Conservation (phyloP, 1,140 invertebrate species). For the Ceratitis capitata region DNA sequence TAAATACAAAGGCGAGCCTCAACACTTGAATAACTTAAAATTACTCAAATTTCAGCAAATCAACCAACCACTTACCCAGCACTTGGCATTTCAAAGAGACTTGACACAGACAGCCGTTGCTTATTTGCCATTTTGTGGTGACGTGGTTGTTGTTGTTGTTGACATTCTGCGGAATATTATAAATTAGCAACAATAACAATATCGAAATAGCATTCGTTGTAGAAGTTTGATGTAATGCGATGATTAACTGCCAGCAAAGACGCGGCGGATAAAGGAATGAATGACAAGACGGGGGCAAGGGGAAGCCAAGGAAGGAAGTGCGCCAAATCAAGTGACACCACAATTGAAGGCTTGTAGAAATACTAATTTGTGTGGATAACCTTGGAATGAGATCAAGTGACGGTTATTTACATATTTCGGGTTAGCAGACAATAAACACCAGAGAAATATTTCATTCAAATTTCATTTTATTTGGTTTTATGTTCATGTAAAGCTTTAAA, state of each 20-base stretch:
- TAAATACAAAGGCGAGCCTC: not conserved
- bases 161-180: not conserved
- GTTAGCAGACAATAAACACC: no score
- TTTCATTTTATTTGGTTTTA: no score
- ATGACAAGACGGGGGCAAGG: not conserved
- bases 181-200: not conserved
- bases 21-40: not conserved
- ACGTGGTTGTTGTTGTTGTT: not conserved
- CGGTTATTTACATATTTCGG: no score
- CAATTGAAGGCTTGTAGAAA: not conserved
- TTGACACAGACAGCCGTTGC: no score
- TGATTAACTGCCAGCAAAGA: not conserved
- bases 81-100: not conserved
- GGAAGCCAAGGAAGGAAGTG: not conserved
- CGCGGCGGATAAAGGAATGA: not conserved
- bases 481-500: no score
- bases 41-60: not conserved
- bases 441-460: no score
- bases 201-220: not conserved
- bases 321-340: not conserved
- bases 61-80: not conserved
- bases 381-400: not conserved
- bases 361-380: not conserved
- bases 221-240: not conserved
- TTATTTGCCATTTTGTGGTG: not conserved